Evolutionary conservation across 2,797 vertebrate species (phyloP).

Genomic region (Danio jaintianensis): DNA sequence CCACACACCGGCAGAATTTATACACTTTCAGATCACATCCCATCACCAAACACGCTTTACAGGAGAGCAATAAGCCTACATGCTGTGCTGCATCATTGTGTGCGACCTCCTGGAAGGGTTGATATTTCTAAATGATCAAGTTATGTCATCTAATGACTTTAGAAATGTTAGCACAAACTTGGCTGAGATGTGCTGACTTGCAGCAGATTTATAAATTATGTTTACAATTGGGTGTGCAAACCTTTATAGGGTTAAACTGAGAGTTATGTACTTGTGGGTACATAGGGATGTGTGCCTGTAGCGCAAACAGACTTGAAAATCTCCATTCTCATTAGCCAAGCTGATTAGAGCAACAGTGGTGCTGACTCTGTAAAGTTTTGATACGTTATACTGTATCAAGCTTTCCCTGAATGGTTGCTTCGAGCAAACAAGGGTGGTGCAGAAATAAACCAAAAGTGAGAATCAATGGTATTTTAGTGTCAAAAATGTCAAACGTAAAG

Average conservation of each 20-base stretch:
- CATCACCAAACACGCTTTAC: slow-evolving; percentile 28
- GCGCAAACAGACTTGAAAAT: slow-evolving; percentile 30
- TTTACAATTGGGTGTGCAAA: slow-evolving; percentile 15
- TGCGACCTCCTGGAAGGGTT: slow-evolving; percentile 12
- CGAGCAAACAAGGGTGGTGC: not conserved
- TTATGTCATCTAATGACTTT: slow-evolving; percentile 25
- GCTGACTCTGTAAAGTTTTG: slow-evolving; percentile 20
- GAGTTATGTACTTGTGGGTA: not conserved
- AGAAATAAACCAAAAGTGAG: not conserved
- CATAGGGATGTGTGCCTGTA: not conserved
- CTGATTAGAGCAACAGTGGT: slow-evolving; percentile 9
- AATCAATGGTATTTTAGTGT: no score
- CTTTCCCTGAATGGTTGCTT: not conserved
- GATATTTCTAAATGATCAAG: slow-evolving; percentile 40
- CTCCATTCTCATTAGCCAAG: slow-evolving; percentile 8
- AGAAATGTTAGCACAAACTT: slow-evolving; percentile 27
- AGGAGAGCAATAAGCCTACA: slow-evolving; percentile 30
- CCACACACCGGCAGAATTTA: slow-evolving; percentile 39
- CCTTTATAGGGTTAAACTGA: slow-evolving; percentile 5
- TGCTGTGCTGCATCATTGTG: slow-evolving; percentile 17
- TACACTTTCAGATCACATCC: slow-evolving; percentile 44
- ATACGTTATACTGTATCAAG: slow-evolving; percentile 17
- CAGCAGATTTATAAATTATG: slow-evolving; percentile 23
- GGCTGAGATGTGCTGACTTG: not conserved
- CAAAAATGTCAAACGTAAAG: no score